Percentiles rank a stretch among this genome's conserved stretches.
phyloP scores from a whole-genome alignment of 2,797 vertebrate genomes.

The Centropyge bicolor region DNA sequence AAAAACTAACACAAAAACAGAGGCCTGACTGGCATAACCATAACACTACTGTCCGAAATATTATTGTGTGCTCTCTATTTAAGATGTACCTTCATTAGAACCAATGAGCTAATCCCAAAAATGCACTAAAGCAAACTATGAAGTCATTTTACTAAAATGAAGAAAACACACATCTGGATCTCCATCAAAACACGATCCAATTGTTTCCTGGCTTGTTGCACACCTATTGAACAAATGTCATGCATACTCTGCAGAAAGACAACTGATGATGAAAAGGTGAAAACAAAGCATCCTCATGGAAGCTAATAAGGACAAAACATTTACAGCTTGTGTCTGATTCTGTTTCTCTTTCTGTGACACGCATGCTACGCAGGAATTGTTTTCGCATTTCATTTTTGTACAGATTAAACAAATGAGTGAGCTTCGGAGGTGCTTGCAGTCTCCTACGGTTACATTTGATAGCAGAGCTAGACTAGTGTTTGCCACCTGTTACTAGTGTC shows the following conservation, averaged over 20 bases:
- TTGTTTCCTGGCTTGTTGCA: not conserved
- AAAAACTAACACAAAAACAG: no score
- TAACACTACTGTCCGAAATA: no score
- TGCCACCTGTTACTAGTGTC: not conserved
- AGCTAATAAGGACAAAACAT: not conserved
- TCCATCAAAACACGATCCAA: not conserved
- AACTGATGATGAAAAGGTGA: conserved; percentile 1
- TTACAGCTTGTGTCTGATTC: not conserved
- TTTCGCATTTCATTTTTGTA: not conserved
- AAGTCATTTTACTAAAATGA: not conserved
- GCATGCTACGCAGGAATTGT: not conserved
- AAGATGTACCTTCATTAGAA: no score
- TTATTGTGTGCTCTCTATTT: no score
- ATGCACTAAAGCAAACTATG: not conserved
- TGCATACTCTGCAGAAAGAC: not conserved
- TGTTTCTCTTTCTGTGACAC: not conserved
- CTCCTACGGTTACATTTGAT: not conserved
- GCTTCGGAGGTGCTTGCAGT: no score
- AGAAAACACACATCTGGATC: not conserved
- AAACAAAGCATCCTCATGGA: not conserved
- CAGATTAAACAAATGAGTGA: conserved; percentile 1
- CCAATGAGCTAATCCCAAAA: no score
- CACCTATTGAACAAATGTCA: not conserved
- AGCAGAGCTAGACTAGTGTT: not conserved
- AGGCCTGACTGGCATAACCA: no score